phyloP scores from a whole-genome alignment of 2,888 invertebrate species.

The Agonopterix arenella region DNA sequence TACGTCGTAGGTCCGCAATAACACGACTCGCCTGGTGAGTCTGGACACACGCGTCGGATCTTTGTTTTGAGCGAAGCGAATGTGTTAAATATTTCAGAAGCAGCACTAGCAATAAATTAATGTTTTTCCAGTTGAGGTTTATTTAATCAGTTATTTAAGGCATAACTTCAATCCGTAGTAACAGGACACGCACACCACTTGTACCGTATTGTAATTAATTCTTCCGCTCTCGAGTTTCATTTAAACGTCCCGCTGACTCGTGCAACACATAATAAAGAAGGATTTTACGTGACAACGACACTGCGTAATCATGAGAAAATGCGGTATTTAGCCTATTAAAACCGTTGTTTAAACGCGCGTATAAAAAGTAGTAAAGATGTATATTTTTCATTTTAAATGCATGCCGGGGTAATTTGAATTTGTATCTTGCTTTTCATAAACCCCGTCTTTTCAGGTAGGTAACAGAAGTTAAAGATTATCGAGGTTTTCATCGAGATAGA shows the following conservation, averaged over 20 bases:
- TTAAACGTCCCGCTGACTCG: slow-evolving; percentile 17
- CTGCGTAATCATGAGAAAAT: slow-evolving; percentile 14
- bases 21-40: too few species aligned
- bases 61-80: too few species aligned
- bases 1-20: too few species aligned
- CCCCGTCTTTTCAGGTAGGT: too few species aligned
- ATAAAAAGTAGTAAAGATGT: not conserved
- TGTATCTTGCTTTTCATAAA: too few species aligned
- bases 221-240: slow-evolving; percentile 22
- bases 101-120: too few species aligned
- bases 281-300: slow-evolving; percentile 19
- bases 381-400: too few species aligned
- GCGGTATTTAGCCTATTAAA: slow-evolving; percentile 1
- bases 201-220: slow-evolving; percentile 23
- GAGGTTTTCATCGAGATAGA: too few species aligned
- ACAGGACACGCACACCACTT: slow-evolving; percentile 18
- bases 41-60: too few species aligned
- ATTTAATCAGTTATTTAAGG: not conserved
- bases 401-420: too few species aligned
- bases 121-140: not conserved
- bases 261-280: slow-evolving; percentile 20
- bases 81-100: too few species aligned
- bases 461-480: too few species aligned
- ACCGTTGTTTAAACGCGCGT: not conserved
- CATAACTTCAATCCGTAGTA: slow-evolving; percentile 7